Percentiles rank a stretch among this genome's conserved stretches.
Evolutionary conservation across 2,113 vertebrate genomes (phyloP).

Genomic region (Cinclus mexicanus): DNA sequence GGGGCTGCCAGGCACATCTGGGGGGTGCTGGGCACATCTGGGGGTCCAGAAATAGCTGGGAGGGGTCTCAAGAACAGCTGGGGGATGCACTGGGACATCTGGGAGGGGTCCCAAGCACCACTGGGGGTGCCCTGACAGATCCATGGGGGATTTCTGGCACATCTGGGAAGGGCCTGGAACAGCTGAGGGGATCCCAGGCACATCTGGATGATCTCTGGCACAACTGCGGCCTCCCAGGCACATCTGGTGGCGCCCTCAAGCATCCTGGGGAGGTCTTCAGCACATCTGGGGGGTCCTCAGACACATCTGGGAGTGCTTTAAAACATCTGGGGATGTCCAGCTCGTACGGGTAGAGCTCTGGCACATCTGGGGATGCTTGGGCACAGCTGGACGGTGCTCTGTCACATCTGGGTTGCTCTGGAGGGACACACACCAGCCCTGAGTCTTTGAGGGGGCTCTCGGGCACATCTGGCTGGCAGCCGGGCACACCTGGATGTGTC

Average conservation of each 20-base stretch:
- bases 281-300: background rate
- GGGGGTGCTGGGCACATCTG: background rate
- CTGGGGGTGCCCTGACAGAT: background rate
- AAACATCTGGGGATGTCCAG: background rate
- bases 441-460: background rate
- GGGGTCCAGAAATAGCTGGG: background rate
- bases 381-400: background rate
- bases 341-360: rapidly evolving
- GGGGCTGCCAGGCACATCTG: background rate
- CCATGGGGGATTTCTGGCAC: background rate
- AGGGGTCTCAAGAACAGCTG: background rate
- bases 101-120: background rate
- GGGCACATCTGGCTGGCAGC: background rate
- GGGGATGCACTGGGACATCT: no score
- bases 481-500: background rate
- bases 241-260: background rate
- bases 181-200: no score
- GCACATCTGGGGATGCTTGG: background rate
- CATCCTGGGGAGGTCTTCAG: background rate
- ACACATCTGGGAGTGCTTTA: background rate
- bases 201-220: no score
- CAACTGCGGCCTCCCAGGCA: no score
- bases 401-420: background rate
- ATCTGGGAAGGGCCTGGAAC: background rate
- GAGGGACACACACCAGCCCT: no score